Percentiles rank a stretch among this genome's conserved stretches.
phyloP scores from a whole-genome alignment of 1,140 invertebrate genomes.

The Periplaneta americana region DNA sequence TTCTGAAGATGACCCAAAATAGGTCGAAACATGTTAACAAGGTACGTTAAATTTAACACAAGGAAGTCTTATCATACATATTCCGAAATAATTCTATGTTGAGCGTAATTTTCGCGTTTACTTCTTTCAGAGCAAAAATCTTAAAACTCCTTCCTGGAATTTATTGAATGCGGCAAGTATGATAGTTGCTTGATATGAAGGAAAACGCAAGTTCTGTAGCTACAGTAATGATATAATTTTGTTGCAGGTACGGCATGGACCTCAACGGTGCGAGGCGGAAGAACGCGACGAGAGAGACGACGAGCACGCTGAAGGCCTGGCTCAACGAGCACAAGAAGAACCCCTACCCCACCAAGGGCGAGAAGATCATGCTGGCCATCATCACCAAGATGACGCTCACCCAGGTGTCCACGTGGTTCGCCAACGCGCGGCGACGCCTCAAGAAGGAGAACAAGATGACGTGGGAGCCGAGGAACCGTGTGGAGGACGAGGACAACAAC shows the following conservation, averaged over 20 bases:
- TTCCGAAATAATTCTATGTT: too few relatives aligned
- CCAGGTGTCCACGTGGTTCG: slow-evolving; percentile 99
- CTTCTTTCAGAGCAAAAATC: background rate
- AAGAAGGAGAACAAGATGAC: slow-evolving; percentile 99
- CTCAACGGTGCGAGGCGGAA: slow-evolving; percentile 86
- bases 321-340: slow-evolving; percentile 98
- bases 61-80: too few relatives aligned
- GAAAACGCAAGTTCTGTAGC: too few relatives aligned
- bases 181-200: too few relatives aligned
- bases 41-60: too few relatives aligned
- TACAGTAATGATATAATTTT: too few relatives aligned
- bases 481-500: slow-evolving; percentile 84
- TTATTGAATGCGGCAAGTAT: too few relatives aligned
- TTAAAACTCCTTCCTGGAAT: background rate
- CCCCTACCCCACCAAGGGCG: slow-evolving; percentile 98
- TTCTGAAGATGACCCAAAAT: too few relatives aligned
- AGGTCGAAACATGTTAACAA: too few relatives aligned
- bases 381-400: slow-evolving; percentile 99
- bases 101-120: too few relatives aligned
- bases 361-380: slow-evolving; percentile 98
- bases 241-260: slow-evolving; percentile 83
- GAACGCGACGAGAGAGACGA: slow-evolving; percentile 96
- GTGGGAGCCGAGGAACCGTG: slow-evolving; percentile 88
- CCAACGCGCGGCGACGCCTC: slow-evolving; percentile 88
- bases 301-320: slow-evolving; percentile 95